Evolutionary conservation across 2,797 vertebrate species (phyloP), one percentile per base, ranked within the genome.

Genomic region (Chelmon rostratus): DNA sequence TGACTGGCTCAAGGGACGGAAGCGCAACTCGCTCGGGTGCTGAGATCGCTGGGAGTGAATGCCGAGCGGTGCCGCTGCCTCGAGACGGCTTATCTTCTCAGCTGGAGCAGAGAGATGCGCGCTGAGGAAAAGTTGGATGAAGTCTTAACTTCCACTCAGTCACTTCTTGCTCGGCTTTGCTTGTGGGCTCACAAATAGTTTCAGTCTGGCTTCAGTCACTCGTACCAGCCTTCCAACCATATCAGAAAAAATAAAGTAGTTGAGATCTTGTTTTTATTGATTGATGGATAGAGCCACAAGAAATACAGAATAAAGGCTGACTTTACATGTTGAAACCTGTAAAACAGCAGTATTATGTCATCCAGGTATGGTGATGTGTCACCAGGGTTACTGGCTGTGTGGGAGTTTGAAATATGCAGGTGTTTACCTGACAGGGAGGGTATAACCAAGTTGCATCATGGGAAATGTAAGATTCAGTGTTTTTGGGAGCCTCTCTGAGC

Each of bases 1-100:
- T 49, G 73, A 88, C 83, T 47, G 58, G 81, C 76, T 89, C 73
- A 81, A 58, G 73, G 78, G 77, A 85, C 67, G 71, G 81, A 81
- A 59, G 81, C 40, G 42, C 42, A 58, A 81, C 80, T 87, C 49
- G 68, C 70, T 85, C 68, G 49, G 44, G 78, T 67, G 83, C 76
- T 66, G 88, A 80, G 86, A 83, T 85, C 58, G 42, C 54, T 85
- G 73, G 64, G 63, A 74, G 67, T 73, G 86, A 92, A 92, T 88
- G 83, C 78, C 38, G 78, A 81, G 75, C 33, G 5, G 47, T 21
- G 59, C 79, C 5, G 25, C 47, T 3, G 44, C 70, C 82, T 86
- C 7, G 8, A 86, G 89, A 87, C 65, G 57, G 86, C 86, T 93
- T 91, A 93, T 91, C 90, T 87, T 59, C 81, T 85, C 64, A 77